Conservation (phyloP, 2,888 invertebrate species). For the Gerris lacustris region DNA sequence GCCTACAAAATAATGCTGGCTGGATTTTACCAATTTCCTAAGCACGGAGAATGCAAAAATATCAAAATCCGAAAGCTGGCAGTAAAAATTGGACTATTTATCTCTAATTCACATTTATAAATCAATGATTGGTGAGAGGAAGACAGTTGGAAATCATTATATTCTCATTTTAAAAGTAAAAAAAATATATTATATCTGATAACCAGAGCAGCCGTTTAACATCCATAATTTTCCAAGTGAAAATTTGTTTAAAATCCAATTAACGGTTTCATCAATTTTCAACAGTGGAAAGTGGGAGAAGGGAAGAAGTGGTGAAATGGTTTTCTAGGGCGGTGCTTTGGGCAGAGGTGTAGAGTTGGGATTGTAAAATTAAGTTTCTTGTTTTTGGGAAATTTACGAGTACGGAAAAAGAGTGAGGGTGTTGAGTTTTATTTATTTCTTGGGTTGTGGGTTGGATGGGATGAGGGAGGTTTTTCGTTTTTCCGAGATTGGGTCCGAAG, state of each 20-base stretch:
- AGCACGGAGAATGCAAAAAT: no score
- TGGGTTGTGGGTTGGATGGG: not conserved
- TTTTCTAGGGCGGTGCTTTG: no score
- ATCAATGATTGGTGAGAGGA: no score
- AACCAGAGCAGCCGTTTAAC: not conserved
- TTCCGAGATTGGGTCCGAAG: not conserved
- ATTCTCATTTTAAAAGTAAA: no score
- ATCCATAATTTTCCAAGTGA: not conserved
- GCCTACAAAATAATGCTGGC: no score
- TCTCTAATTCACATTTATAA: no score
- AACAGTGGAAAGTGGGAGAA: not conserved
- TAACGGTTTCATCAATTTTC: slow-evolving; percentile 5
- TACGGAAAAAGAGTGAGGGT: not conserved
- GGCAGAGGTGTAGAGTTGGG: not conserved
- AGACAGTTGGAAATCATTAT: no score
- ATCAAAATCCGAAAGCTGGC: no score
- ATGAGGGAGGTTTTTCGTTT: no score
- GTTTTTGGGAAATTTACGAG: not conserved
- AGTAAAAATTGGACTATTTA: no score
- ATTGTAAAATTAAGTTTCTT: slow-evolving; percentile 1
- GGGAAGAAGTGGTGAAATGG: not conserved
- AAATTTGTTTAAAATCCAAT: not conserved
- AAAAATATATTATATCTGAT: no score
- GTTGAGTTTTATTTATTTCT: slow-evolving; percentile 5
- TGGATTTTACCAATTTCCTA: no score